Base-by-base conservation (phyloP, 2,797 vertebrate species). In the Lithobates sylvaticus region DNA sequence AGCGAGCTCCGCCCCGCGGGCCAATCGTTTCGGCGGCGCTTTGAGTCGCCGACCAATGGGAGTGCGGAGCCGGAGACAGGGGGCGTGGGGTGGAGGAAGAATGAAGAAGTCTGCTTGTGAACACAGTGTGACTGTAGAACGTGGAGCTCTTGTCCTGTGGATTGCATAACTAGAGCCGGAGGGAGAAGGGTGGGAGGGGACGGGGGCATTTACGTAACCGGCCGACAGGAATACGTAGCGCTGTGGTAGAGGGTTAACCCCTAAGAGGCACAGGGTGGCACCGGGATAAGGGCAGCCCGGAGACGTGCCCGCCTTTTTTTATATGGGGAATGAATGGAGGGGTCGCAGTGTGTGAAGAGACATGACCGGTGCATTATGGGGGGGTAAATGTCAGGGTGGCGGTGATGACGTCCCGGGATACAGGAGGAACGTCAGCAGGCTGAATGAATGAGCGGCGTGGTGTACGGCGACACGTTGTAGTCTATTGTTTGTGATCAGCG, bases 11-110 rank as follows among this genome's bases (percentile, higher is more conserved):
- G 76, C 0, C 3, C 64, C 21, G 10, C 75, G 23, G 34, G 82
- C 94, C 94, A 94, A 94, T 94, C 89, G 88, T 70, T 81, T 64
- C 32, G 83, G 68, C 77, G 67, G 78, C 67, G 3, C 89, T 87
- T 86, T 27, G 21, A 76, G 15, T n/a, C 5, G 44, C 1, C 47
- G 13, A 16, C 86, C 81, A 87, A 84, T 84, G 42, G 39, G 26
- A 76, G 42, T 1, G 71, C 42, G 34, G 50, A 76, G 42, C 5
- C 82, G 85, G 75, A 44, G 71, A 36, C 7, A 23, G 2, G 85
- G 69, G 85, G 88, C 87, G 75, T 90, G 88, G n/a, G 42, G 54
- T 86, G 91, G 32, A 29, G 42, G 50, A 26, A 74, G 85, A 72
- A 87, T 83, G 67, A 77, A 83, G 86, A 87, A 67, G 65, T 58